Evolutionary conservation across 1,140 invertebrate genomes (phyloP), one percentile per base, ranked within the genome.

Genomic region (Micrasema minimum): DNA sequence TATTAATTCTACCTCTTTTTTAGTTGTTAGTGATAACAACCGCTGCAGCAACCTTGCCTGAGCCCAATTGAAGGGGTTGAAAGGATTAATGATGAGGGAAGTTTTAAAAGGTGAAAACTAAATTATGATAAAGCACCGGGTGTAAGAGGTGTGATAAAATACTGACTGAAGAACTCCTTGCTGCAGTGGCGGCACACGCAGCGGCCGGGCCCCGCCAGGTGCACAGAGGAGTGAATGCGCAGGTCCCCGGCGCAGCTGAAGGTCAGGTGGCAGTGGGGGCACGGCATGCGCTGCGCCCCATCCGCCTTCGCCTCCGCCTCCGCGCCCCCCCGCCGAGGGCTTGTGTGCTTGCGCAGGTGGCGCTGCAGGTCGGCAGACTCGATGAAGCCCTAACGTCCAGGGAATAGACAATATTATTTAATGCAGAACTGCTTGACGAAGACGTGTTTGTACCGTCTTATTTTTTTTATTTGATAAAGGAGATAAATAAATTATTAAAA

Each of bases 161-260:
- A 57, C 67, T 70, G 23, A 77, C 76, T 75, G 31, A 45, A 11
- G 45, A 77, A 77, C 31, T 77, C 72, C 41, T 77, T 77, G 43
- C 64, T 57, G 50, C 76, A 77, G 22, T 77, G 66, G 6, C 62
- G 65, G 64, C 76, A 77, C 16, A 70, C 51, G 10, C 16, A n/a
- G 26, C 68, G 71, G n/a, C 71, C 74, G 2, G 14, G 48, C 0
- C 45, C 71, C 12, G 46, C 48, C 9, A 72, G 10, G 55, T 77
- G 76, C 62, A 77, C 53, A 10, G 74, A 73, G 43, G 71, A 69
- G 62, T 77, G 76, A 16, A 77, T 76, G 12, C 46, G 22, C 9
- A 77, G 59, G 70, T 77, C 76, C 0, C 57, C 53, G 41, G 74
- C 66, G 31, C 66, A 71, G 50, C 57, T 65, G 46, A 77, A 77